Conservation (phyloP, 2,113 vertebrate species). For the Psittacula cyanocephala region DNA sequence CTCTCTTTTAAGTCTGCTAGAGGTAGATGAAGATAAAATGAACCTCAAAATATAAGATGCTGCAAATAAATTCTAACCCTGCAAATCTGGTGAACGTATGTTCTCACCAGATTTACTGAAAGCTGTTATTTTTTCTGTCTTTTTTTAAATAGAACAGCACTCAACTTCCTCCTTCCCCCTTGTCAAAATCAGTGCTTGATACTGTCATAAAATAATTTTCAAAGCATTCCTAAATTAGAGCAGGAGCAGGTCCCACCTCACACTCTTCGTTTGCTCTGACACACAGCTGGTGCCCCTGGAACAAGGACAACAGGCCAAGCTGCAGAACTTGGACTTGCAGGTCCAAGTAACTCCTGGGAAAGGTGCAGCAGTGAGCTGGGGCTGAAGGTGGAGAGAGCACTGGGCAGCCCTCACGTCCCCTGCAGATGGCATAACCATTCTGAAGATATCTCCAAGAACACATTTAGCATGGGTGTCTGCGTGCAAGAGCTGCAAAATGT, state of each 20-base stretch:
- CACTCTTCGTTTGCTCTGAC: background rate
- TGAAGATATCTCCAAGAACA: fast-evolving
- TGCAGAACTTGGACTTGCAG: background rate
- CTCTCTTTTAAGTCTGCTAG: constrained; percentile 13
- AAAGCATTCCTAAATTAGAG: background rate
- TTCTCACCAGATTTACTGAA: constrained; percentile 13
- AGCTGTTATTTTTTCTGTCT: constrained; percentile 18
- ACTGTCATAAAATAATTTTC: background rate
- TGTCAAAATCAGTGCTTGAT: background rate
- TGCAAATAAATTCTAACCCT: constrained; percentile 18
- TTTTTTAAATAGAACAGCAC: constrained; percentile 15
- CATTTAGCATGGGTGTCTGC: background rate
- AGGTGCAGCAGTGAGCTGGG: background rate
- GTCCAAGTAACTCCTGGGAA: background rate
- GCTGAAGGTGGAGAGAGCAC: background rate
- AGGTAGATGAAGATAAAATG: constrained; percentile 34
- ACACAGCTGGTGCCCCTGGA: background rate
- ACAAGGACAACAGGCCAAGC: background rate
- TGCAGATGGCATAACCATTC: background rate
- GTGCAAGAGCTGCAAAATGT: background rate
- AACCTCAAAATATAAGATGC: background rate
- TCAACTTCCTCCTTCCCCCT: background rate
- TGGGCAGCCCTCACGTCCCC: background rate
- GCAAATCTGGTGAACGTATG: constrained; percentile 7
- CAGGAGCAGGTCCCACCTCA: background rate